Evolutionary conservation across 1,140 invertebrate genomes (phyloP), one percentile per base, ranked within the genome.

Genomic region (Halyomorpha halys): DNA sequence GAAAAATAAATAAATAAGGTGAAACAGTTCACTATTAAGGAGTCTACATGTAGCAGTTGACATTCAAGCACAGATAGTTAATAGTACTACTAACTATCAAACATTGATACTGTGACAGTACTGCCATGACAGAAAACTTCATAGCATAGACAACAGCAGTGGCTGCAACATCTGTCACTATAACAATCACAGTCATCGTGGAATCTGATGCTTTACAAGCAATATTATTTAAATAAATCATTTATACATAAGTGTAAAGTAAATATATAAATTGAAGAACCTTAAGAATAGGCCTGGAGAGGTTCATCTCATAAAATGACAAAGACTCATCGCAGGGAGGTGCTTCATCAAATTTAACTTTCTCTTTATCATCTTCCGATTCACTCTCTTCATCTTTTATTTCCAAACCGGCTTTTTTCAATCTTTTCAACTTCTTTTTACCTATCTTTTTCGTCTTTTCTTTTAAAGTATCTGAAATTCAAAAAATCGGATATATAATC

Each of bases 241-340:
- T 34, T 3, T 2, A 61, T 34, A 25, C 25, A 44, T 14, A 18
- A 30, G 5, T 49, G 6, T 65, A 34, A 49, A 51, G 23, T 4
- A n/a, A 21, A 59, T 23, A 60, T 11, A 25, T 62, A 51, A 44
- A 15, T 56, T n/a, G 4, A 14, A n/a, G n/a, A 19, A 84, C 83
- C 72, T 94, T 94, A 71, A 95, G 78, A 3, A 97, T 74, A 16
- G 93, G 92, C 62, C 92, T 75, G 0, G 92, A 95, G 21, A 96
- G 77, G 74, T 95, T 94, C 90, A 96, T 94, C 77, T 94, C 87
- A 74, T 92, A 87, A 77, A 97, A 97, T 0, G 86, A 85, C 0
- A 84, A 77, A 61, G 83, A 81, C 54, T 83, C 79, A 71, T 90
- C 84, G 70, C 83, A 86, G 11, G 79, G 76, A 23, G 83, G 79